Base-by-base conservation (phyloP, 2,888 invertebrate genomes). In the Calameuta idolon region DNA sequence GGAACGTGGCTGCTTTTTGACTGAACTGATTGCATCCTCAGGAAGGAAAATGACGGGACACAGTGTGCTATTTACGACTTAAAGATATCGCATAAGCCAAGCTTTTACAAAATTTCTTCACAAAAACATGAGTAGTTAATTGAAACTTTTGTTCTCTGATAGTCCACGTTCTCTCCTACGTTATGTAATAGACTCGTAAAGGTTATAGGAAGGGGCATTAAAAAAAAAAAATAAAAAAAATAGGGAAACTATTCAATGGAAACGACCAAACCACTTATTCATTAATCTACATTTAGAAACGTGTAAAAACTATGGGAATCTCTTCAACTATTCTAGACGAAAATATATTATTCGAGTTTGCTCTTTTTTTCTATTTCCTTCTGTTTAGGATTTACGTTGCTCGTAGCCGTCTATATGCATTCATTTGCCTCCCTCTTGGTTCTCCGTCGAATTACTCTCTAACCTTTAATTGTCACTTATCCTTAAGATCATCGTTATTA, bases 241-340 rank as follows among this genome's bases (percentile, higher is more conserved):
- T 23, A 23, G 23, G 23, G 5, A 55, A 40, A 40, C 15, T 40
- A 15, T 40, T 40, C 40, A 40, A 40, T 40, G 40, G 15, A 40
- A 55, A 23, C 40, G 40, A 55, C 40, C 15, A 33, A 69, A 79
- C 73, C 33, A 80, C 80, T 84, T 81, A 84, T 68, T 55, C 77
- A 23, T 55, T 55, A 71, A 33, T 71, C 71, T 33, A 33, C 31
- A 71, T 71, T 71, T 71, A 71, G 30, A 71, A 71, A 71, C 15
- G 33, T 71, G 71, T 71, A 71, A 71, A 71, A 71, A 34, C 71
- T 71, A 71, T 71, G 11, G 71, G 33, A 71, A 34, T 71, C 71
- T 71, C 33, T 71, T 34, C 40, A 55, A 55, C 40, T 55, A 55
- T 55, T 55, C 40, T 55, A 55, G 40, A 55, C 23, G 40, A 55